Evolutionary conservation across 2,888 invertebrate genomes (phyloP), one percentile per base, ranked within the genome.

Genomic region (Punctoribates punctum): DNA sequence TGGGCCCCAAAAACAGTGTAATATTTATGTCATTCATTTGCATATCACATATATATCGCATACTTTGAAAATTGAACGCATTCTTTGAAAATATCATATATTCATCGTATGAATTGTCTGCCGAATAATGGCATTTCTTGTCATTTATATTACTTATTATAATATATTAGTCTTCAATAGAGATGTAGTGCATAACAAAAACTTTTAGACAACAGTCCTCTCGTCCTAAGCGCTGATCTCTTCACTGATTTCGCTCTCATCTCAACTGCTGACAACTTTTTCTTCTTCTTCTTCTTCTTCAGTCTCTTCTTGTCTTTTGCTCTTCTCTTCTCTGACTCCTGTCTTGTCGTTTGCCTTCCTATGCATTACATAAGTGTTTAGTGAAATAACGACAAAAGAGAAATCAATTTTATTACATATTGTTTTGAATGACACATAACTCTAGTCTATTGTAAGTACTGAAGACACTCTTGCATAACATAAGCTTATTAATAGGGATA

Each of bases 141-240:
- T 65, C 65, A 65, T 65, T 65, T 65, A 65, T 65, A 65, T 65
- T 29, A 34, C 29, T 65, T 65, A 65, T 65, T 65, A 65, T 34
- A 65, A 65, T 65, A 65, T 34, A 65, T 65, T 65, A 65, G 17
- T 65, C 11, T 65, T 65, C 29, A 65, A 65, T 65, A 65, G 17
- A 57, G 25, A 46, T 46, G 9, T 46, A 15, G n/a, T n/a, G n/a
- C n/a, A 3, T 20, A 5, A 57, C 57, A 57, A 20, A 20, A 25
- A 17, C 65, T 65, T 17, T 65, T 9, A 5, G 34, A 4, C n/a
- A n/a, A n/a, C n/a, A n/a, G n/a, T n/a, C n/a, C n/a, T 27, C 11
- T 6, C 5, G 54, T 17, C 11, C 60, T 60, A 25, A 42, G 42
- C 27, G 34, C 11, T 17, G 17, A 65, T 65, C 27, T 65, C 29